Conservation (phyloP, 2,113 vertebrate species). For the Jacana jacana region DNA sequence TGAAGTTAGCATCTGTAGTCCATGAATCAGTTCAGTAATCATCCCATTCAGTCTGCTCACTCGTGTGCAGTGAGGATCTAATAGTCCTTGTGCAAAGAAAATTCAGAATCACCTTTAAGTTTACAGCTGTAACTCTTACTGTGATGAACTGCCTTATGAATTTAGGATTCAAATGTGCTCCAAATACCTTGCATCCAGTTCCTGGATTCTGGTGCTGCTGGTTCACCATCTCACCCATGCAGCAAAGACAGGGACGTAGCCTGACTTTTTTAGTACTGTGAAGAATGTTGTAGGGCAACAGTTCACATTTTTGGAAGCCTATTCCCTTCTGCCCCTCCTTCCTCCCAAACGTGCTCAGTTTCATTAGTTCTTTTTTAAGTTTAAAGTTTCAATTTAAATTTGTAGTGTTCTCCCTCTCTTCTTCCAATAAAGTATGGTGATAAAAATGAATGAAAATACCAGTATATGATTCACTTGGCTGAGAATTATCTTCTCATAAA, state of each 20-base stretch:
- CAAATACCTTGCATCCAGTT: background rate
- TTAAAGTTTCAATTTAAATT: background rate
- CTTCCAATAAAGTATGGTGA: background rate
- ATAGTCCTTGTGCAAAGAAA: background rate
- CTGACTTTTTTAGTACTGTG: background rate
- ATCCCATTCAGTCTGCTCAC: background rate
- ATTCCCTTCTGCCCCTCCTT: background rate
- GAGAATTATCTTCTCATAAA: background rate
- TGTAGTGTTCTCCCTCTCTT: background rate
- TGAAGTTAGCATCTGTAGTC: background rate
- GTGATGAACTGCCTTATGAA: background rate
- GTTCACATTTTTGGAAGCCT: background rate
- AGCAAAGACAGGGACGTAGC: background rate
- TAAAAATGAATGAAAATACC: background rate
- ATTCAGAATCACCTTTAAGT: background rate
- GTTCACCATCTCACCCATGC: background rate
- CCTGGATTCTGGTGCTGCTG: background rate
- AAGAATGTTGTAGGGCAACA: background rate
- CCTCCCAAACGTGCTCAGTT: accelerated
- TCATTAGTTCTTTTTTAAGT: background rate
- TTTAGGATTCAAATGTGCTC: background rate
- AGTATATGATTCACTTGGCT: background rate
- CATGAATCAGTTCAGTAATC: background rate
- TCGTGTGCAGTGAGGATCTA: background rate
- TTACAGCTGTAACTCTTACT: background rate